Evolutionary conservation across 2,113 vertebrate species (phyloP), one percentile per base, ranked within the genome.

Genomic region (Brachionichthys hirsutus): DNA sequence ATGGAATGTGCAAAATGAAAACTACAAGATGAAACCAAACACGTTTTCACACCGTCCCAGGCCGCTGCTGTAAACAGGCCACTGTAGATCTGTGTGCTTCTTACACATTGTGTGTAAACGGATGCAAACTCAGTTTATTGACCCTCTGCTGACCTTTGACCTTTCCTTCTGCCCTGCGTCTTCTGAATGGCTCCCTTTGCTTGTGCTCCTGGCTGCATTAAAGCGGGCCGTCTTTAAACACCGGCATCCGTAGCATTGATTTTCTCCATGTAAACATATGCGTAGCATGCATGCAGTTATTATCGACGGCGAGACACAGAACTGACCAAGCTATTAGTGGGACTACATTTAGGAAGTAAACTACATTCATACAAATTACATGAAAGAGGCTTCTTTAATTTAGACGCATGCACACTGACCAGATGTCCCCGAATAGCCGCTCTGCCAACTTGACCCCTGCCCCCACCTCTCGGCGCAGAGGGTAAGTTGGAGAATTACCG

Each of bases 101-200:
- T 51, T 49, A 46, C 24, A 19, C 18, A 30, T 56, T 48, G 11
- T 59, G 19, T 38, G 58, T 15, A 24, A 57, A 51, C 51, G 40
- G 55, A 70, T 64, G 65, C n/a, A 77, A 43, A 67, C 65, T 78
- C 71, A 85, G 61, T 77, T 85, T 81, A 65, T 71, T 70, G 81
- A 73, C 38, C 75, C 73, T 58, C 30, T 16, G 48, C 20, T 80
- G 60, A 70, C 78, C 67, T 75, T 47, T 82, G 73, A 78, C 71
- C 45, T 75, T 62, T 78, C 34, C 30, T 24, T 40, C 30, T 59
- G 67, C 45, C 59, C 59, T 44, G 49, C 35, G 22, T 17, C 36
- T 78, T 73, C 53, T 58, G 56, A 61, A 38, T 10, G 36, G 12
- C 36, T 12, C 24, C 24, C 24, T 6, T 30, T 30, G 24, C 24